Evolutionary conservation across 2,113 vertebrate genomes (phyloP).

Genomic region (Ciconia stormi): DNA sequence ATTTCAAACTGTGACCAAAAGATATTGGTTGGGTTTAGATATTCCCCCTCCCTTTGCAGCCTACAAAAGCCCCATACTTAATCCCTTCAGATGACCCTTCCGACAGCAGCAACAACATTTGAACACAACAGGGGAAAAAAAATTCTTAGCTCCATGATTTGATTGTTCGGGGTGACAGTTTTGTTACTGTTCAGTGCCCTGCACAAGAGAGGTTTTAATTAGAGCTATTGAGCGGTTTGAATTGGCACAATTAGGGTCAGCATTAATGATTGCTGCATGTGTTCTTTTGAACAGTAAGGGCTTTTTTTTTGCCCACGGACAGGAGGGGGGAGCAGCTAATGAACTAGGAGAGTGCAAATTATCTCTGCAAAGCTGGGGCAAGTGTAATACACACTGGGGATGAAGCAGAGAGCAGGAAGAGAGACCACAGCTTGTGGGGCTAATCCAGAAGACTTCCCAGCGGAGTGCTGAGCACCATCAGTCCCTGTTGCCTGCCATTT

Average conservation of each 20-base stretch:
- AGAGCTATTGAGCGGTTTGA: slow-evolving; percentile 89
- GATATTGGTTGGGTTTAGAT: slow-evolving; percentile 51
- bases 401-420: not conserved
- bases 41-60: not conserved
- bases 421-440: not conserved
- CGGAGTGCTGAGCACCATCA: not conserved
- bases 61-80: slow-evolving; percentile 60
- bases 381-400: slow-evolving; percentile 65
- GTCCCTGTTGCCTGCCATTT: not conserved
- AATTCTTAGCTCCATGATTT: slow-evolving; percentile 60
- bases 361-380: slow-evolving; percentile 70
- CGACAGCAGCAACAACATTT: slow-evolving; percentile 60
- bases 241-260: slow-evolving; percentile 90
- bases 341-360: slow-evolving; percentile 76
- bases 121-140: slow-evolving; percentile 4
- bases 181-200: slow-evolving; percentile 78
- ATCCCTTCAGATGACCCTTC: slow-evolving; percentile 70
- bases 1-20: slow-evolving; percentile 76
- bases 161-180: slow-evolving; percentile 83
- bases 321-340: slow-evolving; percentile 73
- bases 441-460: not conserved
- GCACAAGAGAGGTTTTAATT: slow-evolving; percentile 86
- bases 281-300: slow-evolving; percentile 77
- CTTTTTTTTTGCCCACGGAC: slow-evolving; percentile 74
- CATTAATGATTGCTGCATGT: slow-evolving; percentile 84